Evolutionary conservation across 2,888 invertebrate species (phyloP).

Genomic region (Drosophila mulleri): DNA sequence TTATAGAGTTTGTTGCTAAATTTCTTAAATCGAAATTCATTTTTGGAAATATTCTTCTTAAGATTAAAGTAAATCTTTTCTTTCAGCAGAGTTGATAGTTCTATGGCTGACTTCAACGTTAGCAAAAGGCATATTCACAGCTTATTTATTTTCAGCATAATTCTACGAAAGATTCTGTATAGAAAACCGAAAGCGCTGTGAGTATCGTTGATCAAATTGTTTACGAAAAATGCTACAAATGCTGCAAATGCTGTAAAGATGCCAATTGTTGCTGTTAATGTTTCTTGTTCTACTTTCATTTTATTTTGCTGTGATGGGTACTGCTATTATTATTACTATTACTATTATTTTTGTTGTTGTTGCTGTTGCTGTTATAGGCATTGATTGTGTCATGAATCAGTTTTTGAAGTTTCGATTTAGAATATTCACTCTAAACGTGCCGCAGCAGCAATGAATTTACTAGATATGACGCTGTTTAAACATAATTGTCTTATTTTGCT

Average conservation of each 20-base stretch:
- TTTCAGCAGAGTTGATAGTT: slow-evolving; percentile 59
- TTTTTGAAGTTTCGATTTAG: background rate
- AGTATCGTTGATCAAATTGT: slow-evolving; percentile 62
- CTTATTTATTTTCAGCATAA: slow-evolving; percentile 74
- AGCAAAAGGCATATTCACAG: slow-evolving; percentile 75
- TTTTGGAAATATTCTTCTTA: background rate
- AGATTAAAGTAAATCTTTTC: slow-evolving; percentile 18
- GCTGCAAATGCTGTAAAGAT: slow-evolving; percentile 15
- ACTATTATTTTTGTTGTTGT: slow-evolving; percentile 20
- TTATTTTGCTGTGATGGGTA: slow-evolving; percentile 21
- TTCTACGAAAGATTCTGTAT: slow-evolving; percentile 80
- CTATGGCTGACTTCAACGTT: slow-evolving; percentile 49
- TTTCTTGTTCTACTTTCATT: background rate
- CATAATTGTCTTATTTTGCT: background rate
- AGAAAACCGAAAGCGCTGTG: slow-evolving; percentile 78
- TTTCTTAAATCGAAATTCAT: background rate
- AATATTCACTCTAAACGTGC: background rate
- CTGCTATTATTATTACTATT: slow-evolving; percentile 16
- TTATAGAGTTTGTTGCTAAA: background rate
- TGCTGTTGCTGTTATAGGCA: slow-evolving; percentile 3
- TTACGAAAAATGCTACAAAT: slow-evolving; percentile 16
- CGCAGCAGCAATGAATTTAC: slow-evolving; percentile 6
- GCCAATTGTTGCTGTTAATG: slow-evolving; percentile 5
- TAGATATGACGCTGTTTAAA: background rate
- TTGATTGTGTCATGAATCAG: slow-evolving; percentile 6